Conservation (phyloP, 2,797 vertebrate species). For the Nothura maculosa region DNA sequence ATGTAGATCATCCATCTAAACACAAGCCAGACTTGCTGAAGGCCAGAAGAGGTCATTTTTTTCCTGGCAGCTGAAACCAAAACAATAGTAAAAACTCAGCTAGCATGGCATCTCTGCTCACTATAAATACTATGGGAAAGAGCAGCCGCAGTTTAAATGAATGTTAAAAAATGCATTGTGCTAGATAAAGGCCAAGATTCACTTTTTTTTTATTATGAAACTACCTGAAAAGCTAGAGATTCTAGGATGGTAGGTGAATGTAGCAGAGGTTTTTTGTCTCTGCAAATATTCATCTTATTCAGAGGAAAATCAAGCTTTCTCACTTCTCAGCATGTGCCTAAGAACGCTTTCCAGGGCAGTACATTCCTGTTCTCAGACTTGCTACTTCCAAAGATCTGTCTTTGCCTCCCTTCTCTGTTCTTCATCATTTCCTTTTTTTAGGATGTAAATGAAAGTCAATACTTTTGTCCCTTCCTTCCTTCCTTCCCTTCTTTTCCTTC, state of each 20-base stretch:
- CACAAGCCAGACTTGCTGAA: slow-evolving; percentile 50
- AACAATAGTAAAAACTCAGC: slow-evolving; percentile 69
- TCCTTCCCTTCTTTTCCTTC: not conserved
- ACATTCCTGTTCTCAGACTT: not conserved
- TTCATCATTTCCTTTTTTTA: not conserved
- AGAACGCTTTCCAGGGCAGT: not conserved
- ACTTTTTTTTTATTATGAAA: not conserved
- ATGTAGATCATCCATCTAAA: slow-evolving; percentile 40
- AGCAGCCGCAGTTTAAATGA: not conserved
- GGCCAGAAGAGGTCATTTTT: slow-evolving; percentile 52
- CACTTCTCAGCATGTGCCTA: not conserved
- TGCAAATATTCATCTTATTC: not conserved
- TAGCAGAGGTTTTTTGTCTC: not conserved
- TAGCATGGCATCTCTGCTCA: slow-evolving; percentile 7
- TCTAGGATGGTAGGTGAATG: not conserved
- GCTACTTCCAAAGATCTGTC: not conserved
- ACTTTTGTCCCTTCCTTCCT: not conserved
- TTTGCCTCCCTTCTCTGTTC: not conserved
- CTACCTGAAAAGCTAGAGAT: not conserved
- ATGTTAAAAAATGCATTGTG: not conserved
- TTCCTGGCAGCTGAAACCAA: slow-evolving; percentile 72
- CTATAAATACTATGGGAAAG: slow-evolving; percentile 69
- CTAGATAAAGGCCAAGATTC: not conserved
- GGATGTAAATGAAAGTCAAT: not conserved
- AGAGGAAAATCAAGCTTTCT: not conserved